A percentile compares a stretch with the other conserved stretches of the same genome.
phyloP scores from a whole-genome alignment of 2,113 vertebrate genomes.

The Petaurus breviceps region DNA sequence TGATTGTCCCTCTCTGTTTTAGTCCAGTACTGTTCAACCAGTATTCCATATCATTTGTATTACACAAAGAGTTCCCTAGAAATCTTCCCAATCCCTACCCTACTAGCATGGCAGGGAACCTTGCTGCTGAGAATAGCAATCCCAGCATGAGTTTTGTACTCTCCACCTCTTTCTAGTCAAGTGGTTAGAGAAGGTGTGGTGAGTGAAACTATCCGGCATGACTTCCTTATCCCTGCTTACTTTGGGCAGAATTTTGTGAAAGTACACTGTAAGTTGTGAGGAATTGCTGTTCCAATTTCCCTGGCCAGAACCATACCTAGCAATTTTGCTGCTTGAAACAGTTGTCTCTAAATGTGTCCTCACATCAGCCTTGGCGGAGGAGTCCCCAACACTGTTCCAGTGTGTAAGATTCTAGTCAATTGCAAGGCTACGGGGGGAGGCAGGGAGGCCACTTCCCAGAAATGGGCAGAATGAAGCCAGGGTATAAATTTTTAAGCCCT shows the following conservation, averaged over 20 bases:
- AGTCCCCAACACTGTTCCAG: neutral
- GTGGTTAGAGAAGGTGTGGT: slow-evolving; percentile 10
- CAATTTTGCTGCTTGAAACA: too few relatives aligned
- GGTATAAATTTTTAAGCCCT: neutral
- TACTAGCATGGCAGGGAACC: neutral
- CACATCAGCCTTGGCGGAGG: neutral
- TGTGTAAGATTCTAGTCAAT: neutral
- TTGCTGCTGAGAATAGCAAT: neutral
- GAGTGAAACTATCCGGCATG: neutral
- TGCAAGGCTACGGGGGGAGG: neutral
- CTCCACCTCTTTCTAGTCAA: neutral
- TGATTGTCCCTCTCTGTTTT: neutral
- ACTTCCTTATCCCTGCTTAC: slow-evolving; percentile 14
- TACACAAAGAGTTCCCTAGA: slow-evolving; percentile 24
- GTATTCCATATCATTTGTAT: slow-evolving; percentile 8
- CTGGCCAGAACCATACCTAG: neutral
- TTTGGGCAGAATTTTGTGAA: slow-evolving; percentile 4
- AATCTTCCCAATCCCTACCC: neutral
- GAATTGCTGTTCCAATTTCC: slow-evolving; percentile 1
- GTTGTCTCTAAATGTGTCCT: neutral
- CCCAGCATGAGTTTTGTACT: neutral
- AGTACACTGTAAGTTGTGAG: neutral
- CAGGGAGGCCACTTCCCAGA: neutral
- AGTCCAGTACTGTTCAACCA: slow-evolving; percentile 3
- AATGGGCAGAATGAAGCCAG: neutral